phyloP scores from a whole-genome alignment of 2,797 vertebrate genomes.

The Percopsis omiscomaycus region DNA sequence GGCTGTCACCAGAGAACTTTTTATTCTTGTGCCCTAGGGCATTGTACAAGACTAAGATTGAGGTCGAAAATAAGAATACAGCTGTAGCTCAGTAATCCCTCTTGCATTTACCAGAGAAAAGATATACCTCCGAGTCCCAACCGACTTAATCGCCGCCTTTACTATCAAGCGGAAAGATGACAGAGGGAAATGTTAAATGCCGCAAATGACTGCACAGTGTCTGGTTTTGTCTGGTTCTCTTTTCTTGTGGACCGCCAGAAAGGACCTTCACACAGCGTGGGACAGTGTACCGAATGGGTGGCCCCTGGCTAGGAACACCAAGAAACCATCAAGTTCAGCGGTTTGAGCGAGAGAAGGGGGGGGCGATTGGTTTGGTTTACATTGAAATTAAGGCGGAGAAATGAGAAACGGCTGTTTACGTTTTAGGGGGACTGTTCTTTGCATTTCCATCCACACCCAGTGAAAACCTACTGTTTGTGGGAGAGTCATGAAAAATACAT shows the following conservation, averaged over 20 bases:
- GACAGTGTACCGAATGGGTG: constrained; percentile 60
- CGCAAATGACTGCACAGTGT: constrained; percentile 6
- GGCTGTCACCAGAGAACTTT: constrained; percentile 17
- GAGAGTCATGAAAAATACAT: constrained; percentile 61
- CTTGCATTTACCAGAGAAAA: not conserved
- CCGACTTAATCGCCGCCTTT: not conserved
- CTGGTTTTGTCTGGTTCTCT: constrained; percentile 29
- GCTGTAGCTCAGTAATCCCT: constrained; percentile 6
- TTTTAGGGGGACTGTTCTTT: constrained; percentile 64
- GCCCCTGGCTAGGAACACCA: constrained; percentile 73
- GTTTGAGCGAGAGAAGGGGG: constrained; percentile 61
- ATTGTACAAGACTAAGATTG: constrained; percentile 18
- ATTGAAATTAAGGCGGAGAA: constrained; percentile 74
- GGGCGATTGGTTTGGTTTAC: constrained; percentile 73
- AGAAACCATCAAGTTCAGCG: constrained; percentile 78
- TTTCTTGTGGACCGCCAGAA: constrained; percentile 48
- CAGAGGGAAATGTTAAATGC: constrained; percentile 20
- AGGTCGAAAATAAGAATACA: constrained; percentile 20
- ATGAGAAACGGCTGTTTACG: constrained; percentile 77
- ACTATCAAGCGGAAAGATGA: too few relatives aligned
- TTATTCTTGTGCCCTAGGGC: constrained; percentile 15
- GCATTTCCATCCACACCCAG: constrained; percentile 68
- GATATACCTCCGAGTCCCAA: not conserved
- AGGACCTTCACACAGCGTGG: constrained; percentile 56
- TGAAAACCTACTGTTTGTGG: constrained; percentile 41